Percentiles rank a stretch among this genome's conserved stretches.
Conservation (phyloP, 2,113 vertebrate species). For the Columba janthina region DNA sequence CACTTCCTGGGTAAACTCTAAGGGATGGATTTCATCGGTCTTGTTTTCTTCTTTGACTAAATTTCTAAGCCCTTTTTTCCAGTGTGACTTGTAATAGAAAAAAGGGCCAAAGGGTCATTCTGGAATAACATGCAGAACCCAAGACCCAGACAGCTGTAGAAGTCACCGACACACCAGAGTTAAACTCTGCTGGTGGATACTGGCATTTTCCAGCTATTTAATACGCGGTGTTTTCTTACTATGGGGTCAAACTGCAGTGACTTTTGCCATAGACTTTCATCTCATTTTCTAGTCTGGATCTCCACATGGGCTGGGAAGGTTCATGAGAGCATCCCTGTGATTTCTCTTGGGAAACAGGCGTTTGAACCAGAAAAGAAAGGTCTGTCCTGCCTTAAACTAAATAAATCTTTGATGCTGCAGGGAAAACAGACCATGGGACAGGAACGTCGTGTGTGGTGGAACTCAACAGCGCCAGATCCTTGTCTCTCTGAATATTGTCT, state of each 20-base stretch:
- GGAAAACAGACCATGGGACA: not conserved
- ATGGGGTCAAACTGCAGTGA: not conserved
- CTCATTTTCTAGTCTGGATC: not conserved
- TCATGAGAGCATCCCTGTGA: not conserved
- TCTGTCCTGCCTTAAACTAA: constrained; percentile 8
- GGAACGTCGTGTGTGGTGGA: not conserved
- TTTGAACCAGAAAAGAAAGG: constrained; percentile 45
- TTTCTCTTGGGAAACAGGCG: constrained; percentile 21
- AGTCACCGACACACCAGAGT: not conserved
- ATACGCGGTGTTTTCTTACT: constrained; percentile 29
- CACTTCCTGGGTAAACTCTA: not conserved
- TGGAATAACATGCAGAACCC: constrained; percentile 16
- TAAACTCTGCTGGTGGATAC: not conserved
- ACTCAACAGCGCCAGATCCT: not conserved
- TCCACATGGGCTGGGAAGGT: not conserved
- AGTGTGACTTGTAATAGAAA: not conserved
- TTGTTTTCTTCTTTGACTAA: constrained; percentile 11
- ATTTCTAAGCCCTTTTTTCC: not conserved
- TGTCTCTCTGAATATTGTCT: not conserved
- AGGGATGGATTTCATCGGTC: not conserved
- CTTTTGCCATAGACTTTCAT: not conserved
- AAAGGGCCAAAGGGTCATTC: not conserved
- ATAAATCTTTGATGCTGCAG: not conserved
- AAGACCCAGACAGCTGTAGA: not conserved
- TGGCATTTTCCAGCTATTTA: constrained; percentile 9